Base-by-base conservation (phyloP, 2,888 invertebrate species). In the Mallateleia sp. region DNA sequence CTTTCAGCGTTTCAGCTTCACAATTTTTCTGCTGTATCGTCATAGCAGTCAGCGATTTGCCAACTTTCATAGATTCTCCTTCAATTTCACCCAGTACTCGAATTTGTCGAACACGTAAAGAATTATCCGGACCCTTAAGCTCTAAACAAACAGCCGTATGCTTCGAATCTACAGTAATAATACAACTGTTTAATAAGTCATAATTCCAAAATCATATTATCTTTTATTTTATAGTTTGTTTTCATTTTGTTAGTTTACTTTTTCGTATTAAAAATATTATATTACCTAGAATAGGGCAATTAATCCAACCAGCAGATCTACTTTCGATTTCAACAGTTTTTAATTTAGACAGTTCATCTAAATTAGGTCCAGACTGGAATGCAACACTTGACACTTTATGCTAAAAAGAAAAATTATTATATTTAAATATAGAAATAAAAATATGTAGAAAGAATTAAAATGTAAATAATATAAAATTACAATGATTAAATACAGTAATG, bases 81-180 rank as follows among this genome's bases (percentile, higher is more conserved):
- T 96, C 96, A 18, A 97, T 95, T 82, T 97, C 96, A 0, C 97
- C 97, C 14, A 97, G 95, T 8, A 97, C 94, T 85, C 96, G 95
- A 79, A 99, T 97, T 95, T 99, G 99, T 0, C 99, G 97, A 25
- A 99, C 97, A 25, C 99, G 96, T 77, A 99, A 96, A 0, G 98
- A 98, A 93, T 98, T 97, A 95, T 99, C 99, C 0, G 98, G 98
- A 0, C 99, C 99, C 93, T 98, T 98, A 72, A 99, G 95, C 94
- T 99, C 98, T 78, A 99, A 95, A 4, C 98, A 97, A 52, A 99
- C 96, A 2, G 97, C 94, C 94, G 96, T 88, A 93, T 96, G 96
- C 14, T 95, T 94, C 34, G 95, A 94, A 91, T 96, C 96, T 92
- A 81, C 20, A 90, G 89, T 60, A 74, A 42, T 9, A 66, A 62